Evolutionary conservation across 2,888 invertebrate species (phyloP).

Genomic region (Leptopilina myrica): DNA sequence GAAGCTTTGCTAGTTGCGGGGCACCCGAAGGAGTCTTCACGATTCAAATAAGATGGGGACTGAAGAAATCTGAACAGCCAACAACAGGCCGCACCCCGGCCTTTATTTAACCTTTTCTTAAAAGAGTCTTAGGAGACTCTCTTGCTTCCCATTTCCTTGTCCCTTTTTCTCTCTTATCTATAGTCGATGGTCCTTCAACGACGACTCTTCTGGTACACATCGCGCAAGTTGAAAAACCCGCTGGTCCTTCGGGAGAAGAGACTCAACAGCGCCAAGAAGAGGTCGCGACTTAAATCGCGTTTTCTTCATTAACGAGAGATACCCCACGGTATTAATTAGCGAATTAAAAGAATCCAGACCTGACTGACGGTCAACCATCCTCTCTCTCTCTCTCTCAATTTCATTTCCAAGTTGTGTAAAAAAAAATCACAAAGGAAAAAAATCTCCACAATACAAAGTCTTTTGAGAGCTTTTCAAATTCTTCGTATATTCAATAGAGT

Average conservation of each 20-base stretch:
- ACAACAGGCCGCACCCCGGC: slow-evolving; percentile 64
- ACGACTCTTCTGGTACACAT: slow-evolving; percentile 38
- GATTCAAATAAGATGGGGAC: slow-evolving; percentile 69
- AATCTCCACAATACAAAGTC: neutral
- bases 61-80: slow-evolving; percentile 76
- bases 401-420: neutral
- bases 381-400: slow-evolving; percentile 13
- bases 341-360: slow-evolving; percentile 67
- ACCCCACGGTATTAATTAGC: slow-evolving; percentile 70
- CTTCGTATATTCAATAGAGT: neutral
- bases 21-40: slow-evolving; percentile 64
- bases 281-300: slow-evolving; percentile 57
- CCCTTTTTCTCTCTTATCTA: slow-evolving; percentile 52
- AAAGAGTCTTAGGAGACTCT: slow-evolving; percentile 58
- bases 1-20: slow-evolving; percentile 59
- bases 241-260: slow-evolving; percentile 50
- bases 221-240: slow-evolving; percentile 1
- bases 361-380: slow-evolving; percentile 38
- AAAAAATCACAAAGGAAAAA: neutral
- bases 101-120: slow-evolving; percentile 62
- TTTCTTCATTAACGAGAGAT: slow-evolving; percentile 59
- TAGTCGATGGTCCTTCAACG: slow-evolving; percentile 58
- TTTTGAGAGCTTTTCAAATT: neutral
- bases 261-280: slow-evolving; percentile 38
- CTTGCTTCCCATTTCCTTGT: slow-evolving; percentile 38